phyloP scores from a whole-genome alignment of 2,113 vertebrate genomes.

The Myiopsitta monachus region DNA sequence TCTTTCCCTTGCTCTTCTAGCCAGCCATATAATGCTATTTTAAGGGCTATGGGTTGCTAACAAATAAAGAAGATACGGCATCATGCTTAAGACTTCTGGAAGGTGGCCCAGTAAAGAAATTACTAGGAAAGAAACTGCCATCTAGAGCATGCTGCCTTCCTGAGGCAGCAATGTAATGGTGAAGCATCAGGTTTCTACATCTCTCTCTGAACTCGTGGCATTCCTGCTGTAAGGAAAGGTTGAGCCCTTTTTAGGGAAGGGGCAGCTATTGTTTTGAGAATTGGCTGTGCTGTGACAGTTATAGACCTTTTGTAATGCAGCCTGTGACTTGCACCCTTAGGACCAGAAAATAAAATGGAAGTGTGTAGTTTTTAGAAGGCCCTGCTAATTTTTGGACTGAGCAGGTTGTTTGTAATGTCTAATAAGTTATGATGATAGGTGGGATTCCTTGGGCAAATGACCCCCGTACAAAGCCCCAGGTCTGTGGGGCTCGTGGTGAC shows the following conservation, averaged over 20 bases:
- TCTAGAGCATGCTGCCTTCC: neutral
- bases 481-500: neutral
- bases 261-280: neutral
- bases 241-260: neutral
- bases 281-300: neutral
- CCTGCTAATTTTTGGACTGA: neutral
- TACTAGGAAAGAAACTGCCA: neutral
- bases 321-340: neutral
- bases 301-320: neutral
- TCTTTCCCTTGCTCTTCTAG: neutral
- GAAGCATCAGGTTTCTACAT: neutral
- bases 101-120: neutral
- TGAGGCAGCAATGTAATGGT: accelerated
- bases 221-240: neutral
- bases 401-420: neutral
- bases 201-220: neutral
- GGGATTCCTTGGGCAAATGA: neutral
- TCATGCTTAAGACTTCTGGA: neutral
- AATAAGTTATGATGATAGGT: neutral
- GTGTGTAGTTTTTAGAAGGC: neutral
- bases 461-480: neutral
- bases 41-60: neutral
- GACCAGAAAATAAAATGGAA: neutral
- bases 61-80: neutral
- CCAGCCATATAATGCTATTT: neutral